Conservation (phyloP, 2,113 vertebrate genomes). For the Notarius lentiginosus region DNA sequence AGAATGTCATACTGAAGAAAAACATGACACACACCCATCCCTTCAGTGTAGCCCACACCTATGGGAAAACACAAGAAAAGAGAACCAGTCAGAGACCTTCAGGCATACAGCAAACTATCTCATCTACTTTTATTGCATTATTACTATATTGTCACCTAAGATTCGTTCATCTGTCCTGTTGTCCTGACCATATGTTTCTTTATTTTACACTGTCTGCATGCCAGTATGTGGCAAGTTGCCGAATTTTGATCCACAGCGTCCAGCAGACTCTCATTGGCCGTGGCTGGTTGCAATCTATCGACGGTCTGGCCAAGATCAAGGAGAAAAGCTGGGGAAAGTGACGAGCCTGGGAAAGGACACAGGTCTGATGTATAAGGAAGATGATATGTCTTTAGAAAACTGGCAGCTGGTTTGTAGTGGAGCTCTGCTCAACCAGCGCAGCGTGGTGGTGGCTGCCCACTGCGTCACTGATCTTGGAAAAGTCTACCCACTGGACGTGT, state of each 20-base stretch:
- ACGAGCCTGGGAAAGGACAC: conserved; percentile 76
- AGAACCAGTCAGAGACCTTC: neutral
- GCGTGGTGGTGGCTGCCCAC: conserved; percentile 89
- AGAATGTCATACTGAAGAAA: neutral
- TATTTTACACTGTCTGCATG: conserved; percentile 47
- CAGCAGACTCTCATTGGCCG: conserved; percentile 81
- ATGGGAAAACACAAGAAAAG: conserved; percentile 8
- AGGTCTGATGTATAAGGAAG: conserved; percentile 38
- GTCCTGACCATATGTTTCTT: conserved; percentile 18
- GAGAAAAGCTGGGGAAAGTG: conserved; percentile 69
- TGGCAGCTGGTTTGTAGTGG: conserved; percentile 96
- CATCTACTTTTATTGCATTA: conserved; percentile 1
- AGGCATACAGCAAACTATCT: neutral
- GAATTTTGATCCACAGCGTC: conserved; percentile 77
- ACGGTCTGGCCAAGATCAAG: conserved; percentile 57
- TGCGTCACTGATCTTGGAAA: conserved; percentile 93
- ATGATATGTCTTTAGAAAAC: conserved; percentile 63
- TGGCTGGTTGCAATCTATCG: conserved; percentile 96
- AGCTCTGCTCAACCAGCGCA: conserved; percentile 91
- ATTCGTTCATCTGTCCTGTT: neutral
- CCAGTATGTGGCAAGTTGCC: conserved; percentile 92
- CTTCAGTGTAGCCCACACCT: neutral
- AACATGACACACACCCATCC: neutral
- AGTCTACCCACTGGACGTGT: conserved; percentile 77
- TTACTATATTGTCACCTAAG: neutral